Conservation (phyloP, 2,797 vertebrate genomes). For the Siniperca obscura region DNA sequence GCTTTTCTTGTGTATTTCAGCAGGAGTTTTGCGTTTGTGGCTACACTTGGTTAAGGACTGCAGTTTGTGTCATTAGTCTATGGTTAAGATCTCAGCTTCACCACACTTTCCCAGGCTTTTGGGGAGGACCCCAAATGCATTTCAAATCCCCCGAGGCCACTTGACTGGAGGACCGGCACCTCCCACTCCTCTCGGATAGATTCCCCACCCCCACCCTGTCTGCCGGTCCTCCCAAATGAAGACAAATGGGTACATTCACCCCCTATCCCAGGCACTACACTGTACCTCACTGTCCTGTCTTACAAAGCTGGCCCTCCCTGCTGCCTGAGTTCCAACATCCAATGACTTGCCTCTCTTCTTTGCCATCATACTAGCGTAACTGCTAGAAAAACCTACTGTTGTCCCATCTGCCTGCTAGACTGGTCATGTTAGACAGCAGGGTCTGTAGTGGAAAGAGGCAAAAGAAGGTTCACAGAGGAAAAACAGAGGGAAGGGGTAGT, state of each 20-base stretch:
- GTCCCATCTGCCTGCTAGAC: constrained; percentile 51
- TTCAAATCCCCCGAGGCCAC: constrained; percentile 86
- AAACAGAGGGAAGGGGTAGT: constrained; percentile 71
- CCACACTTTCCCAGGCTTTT: constrained; percentile 84
- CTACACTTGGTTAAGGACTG: constrained; percentile 69
- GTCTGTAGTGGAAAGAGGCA: constrained; percentile 38
- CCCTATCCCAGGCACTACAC: constrained; percentile 75
- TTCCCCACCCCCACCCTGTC: constrained; percentile 80
- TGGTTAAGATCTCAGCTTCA: constrained; percentile 82
- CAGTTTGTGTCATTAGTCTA: constrained; percentile 78
- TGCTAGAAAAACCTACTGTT: constrained; percentile 45
- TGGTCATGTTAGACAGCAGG: constrained; percentile 62
- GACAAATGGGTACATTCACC: constrained; percentile 86
- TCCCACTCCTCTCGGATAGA: constrained; percentile 80
- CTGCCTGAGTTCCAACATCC: constrained; percentile 62
- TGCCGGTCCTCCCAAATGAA: constrained; percentile 85
- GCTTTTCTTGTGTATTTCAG: constrained; percentile 70
- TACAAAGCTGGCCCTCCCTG: constrained; percentile 74
- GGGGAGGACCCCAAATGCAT: constrained; percentile 83
- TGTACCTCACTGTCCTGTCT: constrained; percentile 83
- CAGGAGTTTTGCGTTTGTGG: constrained; percentile 64
- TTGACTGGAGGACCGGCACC: constrained; percentile 86
- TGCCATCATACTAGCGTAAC: constrained; percentile 38
- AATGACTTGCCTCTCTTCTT: constrained; percentile 60
- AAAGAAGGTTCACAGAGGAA: constrained; percentile 50